Base-by-base conservation (phyloP, 2,797 vertebrate species). In the Scyliorhinus canicula region DNA sequence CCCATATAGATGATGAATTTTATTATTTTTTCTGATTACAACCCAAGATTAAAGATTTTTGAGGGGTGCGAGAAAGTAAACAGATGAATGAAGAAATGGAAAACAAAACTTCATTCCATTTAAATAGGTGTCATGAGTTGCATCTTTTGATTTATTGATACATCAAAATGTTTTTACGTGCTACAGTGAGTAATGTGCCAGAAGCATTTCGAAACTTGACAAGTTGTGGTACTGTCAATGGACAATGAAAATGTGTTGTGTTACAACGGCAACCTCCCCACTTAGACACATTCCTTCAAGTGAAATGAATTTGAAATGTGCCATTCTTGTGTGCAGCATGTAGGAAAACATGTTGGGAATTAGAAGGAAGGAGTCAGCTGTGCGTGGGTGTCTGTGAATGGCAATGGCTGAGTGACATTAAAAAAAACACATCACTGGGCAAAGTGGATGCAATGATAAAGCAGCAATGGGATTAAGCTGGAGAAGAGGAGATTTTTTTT, bases 201-300 rank as follows among this genome's bases (percentile, higher is more conserved):
- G 57, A 90, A 90, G 86, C 55, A 60, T 90, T 90, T 90, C 60
- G 31, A 1, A 90, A 90, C 35, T 60, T 90, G 84, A 86, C 84
- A 55, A 31, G 50, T 85, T 84, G 79, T 50, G 47, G 26, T 86
- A 52, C 24, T 31, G 11, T 88, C 85, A 35, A 40, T 90, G 55
- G 55, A 91, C n/a, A 65, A 91, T 91, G 21, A 65, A 65, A 65
- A 63, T 47, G 88, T 65, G 19, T 65, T 40, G 88, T 63, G 40
- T 40, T 44, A 63, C 21, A 9, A 44, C n/a, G 44, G 3, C 21
- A 65, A 44, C 24, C 11, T 24, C 84, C 21, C 60, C 65, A 21
- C 19, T 91, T 91, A 26, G n/a, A 65, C 57, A 65, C 24, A 91
- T 65, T 65, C 57, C 44, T 26, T 91, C n/a, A 44, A n/a, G 55